These are phyloP conservation scores for Loriculus beryllinus DNA, from an alignment of 2,797 vertebrate genomes.

Conservation along the genomic window DNA sequence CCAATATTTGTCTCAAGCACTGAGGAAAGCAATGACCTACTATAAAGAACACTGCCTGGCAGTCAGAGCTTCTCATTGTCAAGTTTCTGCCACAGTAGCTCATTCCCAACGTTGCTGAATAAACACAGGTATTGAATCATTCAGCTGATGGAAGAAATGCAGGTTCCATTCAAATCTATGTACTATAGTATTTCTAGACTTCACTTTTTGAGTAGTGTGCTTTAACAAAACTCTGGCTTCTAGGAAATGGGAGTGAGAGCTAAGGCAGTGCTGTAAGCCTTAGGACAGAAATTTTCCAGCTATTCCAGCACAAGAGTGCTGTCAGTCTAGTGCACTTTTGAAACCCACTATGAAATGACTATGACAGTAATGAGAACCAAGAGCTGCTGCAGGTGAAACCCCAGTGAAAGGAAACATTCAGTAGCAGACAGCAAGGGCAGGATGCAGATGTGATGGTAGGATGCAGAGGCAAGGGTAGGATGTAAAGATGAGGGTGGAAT, in stretches of 20 bases:
- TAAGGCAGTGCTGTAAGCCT: not conserved
- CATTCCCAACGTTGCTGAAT: conserved; percentile 5
- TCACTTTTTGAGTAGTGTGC: not conserved
- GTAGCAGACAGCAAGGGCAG: not conserved
- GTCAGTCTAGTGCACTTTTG: not conserved
- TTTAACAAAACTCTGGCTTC: not conserved
- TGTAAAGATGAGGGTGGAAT: not conserved
- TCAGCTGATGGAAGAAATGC: not conserved
- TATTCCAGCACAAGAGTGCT: not conserved
- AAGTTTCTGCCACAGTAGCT: not conserved
- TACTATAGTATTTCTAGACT: not conserved
- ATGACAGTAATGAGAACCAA: not conserved
- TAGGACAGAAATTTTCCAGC: not conserved
- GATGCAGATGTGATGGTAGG: not conserved
- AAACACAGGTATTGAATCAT: conserved; percentile 27
- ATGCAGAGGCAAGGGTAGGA: too few relatives aligned
- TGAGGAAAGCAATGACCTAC: conserved; percentile 14
- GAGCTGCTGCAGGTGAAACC: not conserved
- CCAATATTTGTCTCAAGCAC: not conserved
- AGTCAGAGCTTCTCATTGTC: not conserved
- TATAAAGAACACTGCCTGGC: not conserved
- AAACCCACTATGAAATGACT: not conserved
- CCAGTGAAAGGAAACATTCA: not conserved
- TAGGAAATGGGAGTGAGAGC: not conserved
- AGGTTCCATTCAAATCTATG: not conserved